A percentile compares a stretch with the other conserved stretches of the same genome.
These are phyloP conservation scores for Pterocles gutturalis DNA, from an alignment of 2,113 vertebrate species.

Conservation along the genomic window DNA sequence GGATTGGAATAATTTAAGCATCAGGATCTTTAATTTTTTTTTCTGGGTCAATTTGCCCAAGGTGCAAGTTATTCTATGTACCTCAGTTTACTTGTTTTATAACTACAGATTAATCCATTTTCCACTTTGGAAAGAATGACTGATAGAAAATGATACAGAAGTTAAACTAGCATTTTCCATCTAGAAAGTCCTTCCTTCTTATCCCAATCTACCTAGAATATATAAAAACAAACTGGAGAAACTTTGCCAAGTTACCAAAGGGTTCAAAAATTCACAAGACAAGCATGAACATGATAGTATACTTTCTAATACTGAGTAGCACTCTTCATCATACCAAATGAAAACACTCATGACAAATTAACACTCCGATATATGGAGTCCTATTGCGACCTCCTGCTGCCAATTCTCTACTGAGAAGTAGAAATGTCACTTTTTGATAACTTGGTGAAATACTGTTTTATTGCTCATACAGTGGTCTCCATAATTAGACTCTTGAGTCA, in stretches of 20 bases:
- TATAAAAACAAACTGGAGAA: neutral
- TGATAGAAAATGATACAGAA: neutral
- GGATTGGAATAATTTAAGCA: neutral
- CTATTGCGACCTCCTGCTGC: neutral
- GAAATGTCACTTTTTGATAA: neutral
- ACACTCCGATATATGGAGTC: neutral
- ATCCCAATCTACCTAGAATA: neutral
- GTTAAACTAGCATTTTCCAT: neutral
- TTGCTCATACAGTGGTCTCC: neutral
- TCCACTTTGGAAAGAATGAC: neutral
- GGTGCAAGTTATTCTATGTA: neutral
- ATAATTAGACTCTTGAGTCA: neutral
- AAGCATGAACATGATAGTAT: fast-evolving
- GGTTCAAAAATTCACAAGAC: neutral
- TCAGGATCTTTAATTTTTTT: neutral
- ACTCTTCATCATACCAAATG: neutral
- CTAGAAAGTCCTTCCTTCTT: neutral
- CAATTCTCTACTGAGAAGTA: neutral
- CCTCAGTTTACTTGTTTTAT: neutral
- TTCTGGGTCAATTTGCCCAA: neutral
- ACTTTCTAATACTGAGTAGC: neutral
- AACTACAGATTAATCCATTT: neutral
- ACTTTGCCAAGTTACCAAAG: neutral
- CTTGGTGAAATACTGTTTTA: neutral
- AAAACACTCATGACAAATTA: neutral